These are phyloP conservation scores for Dolomedes plantarius DNA, from an alignment of 2,888 invertebrate genomes.

Conservation along the genomic window DNA sequence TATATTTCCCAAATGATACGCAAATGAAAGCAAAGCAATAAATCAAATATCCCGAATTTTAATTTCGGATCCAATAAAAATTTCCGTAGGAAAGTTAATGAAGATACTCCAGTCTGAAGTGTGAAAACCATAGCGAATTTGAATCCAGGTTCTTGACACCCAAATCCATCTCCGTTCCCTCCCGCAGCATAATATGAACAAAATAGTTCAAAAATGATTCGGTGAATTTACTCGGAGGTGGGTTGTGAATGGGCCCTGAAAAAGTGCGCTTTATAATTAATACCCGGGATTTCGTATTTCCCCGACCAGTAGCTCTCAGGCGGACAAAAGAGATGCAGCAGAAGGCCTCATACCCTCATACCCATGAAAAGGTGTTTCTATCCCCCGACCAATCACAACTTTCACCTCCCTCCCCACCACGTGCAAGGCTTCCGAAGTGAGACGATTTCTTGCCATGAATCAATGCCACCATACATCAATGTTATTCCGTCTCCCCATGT, in stretches of 20 bases:
- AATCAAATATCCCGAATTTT: too few species aligned
- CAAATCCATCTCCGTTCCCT: not conserved
- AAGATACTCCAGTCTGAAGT: not conserved
- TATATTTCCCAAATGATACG: too few species aligned
- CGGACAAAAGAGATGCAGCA: not conserved
- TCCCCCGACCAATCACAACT: conserved; percentile 32
- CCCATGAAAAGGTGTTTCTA: not conserved
- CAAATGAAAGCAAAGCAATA: too few species aligned
- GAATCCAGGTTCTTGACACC: not conserved
- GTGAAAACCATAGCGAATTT: not conserved
- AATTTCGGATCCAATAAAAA: too few species aligned
- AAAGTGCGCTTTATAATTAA: conserved; percentile 8
- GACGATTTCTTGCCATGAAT: not conserved
- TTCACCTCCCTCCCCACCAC: not conserved
- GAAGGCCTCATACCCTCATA: not conserved
- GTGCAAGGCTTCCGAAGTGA: not conserved
- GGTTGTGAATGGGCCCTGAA: not conserved
- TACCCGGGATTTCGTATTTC: not conserved
- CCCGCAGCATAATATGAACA: not conserved
- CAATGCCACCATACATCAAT: not conserved
- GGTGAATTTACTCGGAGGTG: not conserved
- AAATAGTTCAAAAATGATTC: conserved; percentile 9
- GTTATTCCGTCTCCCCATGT: not conserved
- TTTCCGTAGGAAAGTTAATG: not conserved
- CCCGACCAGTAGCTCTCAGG: not conserved